Base-by-base conservation (phyloP, 2,888 invertebrate genomes). In the Epinotia brunnichana region DNA sequence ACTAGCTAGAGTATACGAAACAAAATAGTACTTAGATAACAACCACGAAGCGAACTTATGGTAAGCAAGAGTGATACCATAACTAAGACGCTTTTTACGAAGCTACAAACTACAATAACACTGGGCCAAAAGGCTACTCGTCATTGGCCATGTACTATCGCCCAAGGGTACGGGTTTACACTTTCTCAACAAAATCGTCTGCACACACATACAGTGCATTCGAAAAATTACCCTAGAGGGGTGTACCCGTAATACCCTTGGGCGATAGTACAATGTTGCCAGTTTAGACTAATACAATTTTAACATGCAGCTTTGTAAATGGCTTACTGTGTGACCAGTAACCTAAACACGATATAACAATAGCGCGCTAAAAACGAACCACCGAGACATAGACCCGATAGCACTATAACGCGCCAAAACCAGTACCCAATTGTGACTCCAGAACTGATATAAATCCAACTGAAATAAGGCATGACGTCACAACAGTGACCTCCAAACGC, bases 391-490 rank as follows among this genome's bases (percentile, higher is more conserved):
- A 48, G 15, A 48, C 48, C 13, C 3, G 4, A 29, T 29, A 29
- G 3, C 44, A n/a, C 5, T 5, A n/a, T 48, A 48, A 7, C 1
- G n/a, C 44, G 44, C 44, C 13, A n/a, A 48, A 48, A 48, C 48
- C 48, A 48, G n/a, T 48, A 48, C 1, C 15, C n/a, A n/a, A 48
- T 4, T n/a, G 48, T 48, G 48, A 48, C 48, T 48, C 57, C 57
- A 57, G 57, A 57, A 57, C 54, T 57, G 7, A 48, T 48, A 48
- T 35, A n/a, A n/a, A 48, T 48, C 48, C 48, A 48, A 48, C 5
- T n/a, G 48, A 48, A 48, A 53, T 10, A 19, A 10, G 10, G 9
- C 17, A 53, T n/a, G 53, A 53, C 53, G 19, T 53, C 53, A 19
- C 53, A 53, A 63, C 17, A 35, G 63, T 63, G 63, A 63, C 13